Evolutionary conservation across 2,888 invertebrate genomes (phyloP).

Genomic region (Caradrina clavipalpis): DNA sequence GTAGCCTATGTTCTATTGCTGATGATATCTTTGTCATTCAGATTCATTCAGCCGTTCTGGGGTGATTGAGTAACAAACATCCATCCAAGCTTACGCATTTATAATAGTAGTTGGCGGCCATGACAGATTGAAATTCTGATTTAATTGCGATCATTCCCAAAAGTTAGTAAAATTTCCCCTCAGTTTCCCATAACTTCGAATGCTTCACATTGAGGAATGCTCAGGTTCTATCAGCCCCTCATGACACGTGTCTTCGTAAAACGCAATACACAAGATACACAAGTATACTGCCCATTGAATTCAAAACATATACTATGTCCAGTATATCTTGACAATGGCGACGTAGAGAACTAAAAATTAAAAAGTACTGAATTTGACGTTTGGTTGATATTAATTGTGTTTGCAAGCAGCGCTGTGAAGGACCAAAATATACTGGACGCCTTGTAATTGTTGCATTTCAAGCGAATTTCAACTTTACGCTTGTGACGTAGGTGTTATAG

Average conservation of each 20-base stretch:
- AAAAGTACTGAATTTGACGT: conserved; percentile 44
- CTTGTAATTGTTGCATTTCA: conserved; percentile 40
- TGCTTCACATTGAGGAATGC: no score
- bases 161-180: no score
- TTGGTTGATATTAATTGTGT: conserved; percentile 49
- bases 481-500: conserved; percentile 24
- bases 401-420: conserved; percentile 54
- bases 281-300: conserved; percentile 47
- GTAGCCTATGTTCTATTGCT: no score
- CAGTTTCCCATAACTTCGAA: no score
- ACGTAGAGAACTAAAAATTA: conserved; percentile 41
- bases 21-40: no score
- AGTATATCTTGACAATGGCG: conserved; percentile 54
- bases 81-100: no score
- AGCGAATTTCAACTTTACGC: conserved; percentile 39
- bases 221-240: no score
- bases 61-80: no score
- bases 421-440: conserved; percentile 53
- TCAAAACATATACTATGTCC: conserved; percentile 48
- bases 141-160: no score
- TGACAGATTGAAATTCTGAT: no score
- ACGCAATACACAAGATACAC: conserved; percentile 33
- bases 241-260: conserved; percentile 19
- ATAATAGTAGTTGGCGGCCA: no score
- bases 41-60: no score